Evolutionary conservation across 2,113 vertebrate genomes (phyloP).

Genomic region (Vimba vimba): DNA sequence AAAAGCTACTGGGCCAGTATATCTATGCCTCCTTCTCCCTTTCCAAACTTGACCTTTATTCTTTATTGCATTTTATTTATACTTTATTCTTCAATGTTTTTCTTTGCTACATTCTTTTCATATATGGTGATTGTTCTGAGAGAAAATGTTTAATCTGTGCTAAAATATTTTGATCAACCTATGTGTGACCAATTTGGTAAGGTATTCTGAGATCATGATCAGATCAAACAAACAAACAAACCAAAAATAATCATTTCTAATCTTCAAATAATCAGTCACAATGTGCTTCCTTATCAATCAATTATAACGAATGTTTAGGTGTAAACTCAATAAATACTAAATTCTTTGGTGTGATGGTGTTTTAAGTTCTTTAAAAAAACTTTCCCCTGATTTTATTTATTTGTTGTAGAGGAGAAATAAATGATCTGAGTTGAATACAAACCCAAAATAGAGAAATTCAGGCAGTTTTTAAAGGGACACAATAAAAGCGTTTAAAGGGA

Average conservation of each 20-base stretch:
- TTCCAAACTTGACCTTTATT: slow-evolving; percentile 46
- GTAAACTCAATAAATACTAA: background rate
- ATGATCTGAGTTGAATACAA: background rate
- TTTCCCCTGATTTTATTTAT: too few species aligned
- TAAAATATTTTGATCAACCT: background rate
- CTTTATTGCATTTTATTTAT: background rate
- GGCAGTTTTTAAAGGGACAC: background rate
- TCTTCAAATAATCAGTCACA: background rate
- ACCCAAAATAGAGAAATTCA: background rate
- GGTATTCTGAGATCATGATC: too few species aligned
- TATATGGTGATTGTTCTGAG: background rate
- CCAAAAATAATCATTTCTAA: background rate
- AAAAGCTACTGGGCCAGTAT: slow-evolving; percentile 40
- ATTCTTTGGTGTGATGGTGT: background rate
- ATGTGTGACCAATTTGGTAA: background rate
- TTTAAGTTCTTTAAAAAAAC: background rate
- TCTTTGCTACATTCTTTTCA: background rate
- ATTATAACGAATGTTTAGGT: background rate
- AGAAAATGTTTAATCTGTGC: background rate
- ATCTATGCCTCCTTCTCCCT: slow-evolving; percentile 41
- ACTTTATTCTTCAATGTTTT: background rate
- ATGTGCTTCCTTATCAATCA: too few species aligned
- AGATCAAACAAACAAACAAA: too few species aligned
- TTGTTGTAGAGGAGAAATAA: too few species aligned
- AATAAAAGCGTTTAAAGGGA: background rate